These are phyloP conservation scores for Myopa tessellatipennis DNA, from an alignment of 2,888 invertebrate genomes.

Conservation along the genomic window DNA sequence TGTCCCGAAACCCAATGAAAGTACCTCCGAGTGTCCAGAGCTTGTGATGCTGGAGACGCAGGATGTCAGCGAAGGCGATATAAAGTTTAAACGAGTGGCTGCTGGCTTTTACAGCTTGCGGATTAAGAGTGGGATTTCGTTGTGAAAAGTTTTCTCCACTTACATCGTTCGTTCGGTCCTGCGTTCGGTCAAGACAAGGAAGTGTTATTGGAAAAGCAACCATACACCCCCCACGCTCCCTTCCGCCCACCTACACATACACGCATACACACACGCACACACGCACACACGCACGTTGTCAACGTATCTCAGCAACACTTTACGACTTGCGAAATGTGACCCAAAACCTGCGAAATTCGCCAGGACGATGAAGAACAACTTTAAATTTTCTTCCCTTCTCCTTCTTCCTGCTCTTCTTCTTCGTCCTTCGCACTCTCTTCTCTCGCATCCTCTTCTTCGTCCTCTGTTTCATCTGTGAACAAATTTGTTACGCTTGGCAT, in stretches of 20 bases:
- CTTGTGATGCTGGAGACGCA: background rate
- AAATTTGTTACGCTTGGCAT: background rate
- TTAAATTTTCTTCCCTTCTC: too few species aligned
- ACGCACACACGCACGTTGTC: too few species aligned
- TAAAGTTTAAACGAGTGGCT: conserved; percentile 43
- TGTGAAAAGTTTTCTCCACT: conserved; percentile 15
- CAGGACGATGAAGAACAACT: too few species aligned
- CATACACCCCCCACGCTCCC: too few species aligned
- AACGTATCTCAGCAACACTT: too few species aligned
- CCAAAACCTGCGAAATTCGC: too few species aligned
- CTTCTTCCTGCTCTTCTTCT: too few species aligned
- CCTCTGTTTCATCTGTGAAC: too few species aligned
- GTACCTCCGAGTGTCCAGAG: conserved; percentile 21
- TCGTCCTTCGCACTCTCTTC: too few species aligned
- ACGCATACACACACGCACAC: too few species aligned
- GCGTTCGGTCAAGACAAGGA: conserved; percentile 15
- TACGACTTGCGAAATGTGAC: background rate
- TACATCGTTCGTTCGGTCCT: background rate
- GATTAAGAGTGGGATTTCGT: conserved; percentile 60
- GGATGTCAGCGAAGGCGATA: background rate
- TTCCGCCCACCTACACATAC: too few species aligned
- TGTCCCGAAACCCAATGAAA: conserved; percentile 13
- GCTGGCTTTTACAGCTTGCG: conserved; percentile 38
- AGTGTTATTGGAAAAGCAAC: background rate
- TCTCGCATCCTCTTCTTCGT: too few species aligned